Percentiles rank a stretch among this genome's conserved stretches.
phyloP scores from a whole-genome alignment of 1,140 invertebrate genomes.

The Pachyrhynchus sulphureomaculatus region DNA sequence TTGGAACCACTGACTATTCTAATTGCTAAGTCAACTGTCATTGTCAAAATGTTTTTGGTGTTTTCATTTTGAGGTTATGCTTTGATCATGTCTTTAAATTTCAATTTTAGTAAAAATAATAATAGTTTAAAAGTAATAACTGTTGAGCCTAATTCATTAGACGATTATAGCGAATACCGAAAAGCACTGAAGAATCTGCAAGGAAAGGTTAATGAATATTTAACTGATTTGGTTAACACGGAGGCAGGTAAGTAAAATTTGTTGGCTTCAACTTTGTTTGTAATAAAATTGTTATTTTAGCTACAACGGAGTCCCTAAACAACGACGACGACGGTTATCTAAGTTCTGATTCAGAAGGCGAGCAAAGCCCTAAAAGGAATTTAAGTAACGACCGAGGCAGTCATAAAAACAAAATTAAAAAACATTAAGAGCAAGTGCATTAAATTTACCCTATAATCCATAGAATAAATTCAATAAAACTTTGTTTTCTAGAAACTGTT shows the following conservation, averaged over 20 bases:
- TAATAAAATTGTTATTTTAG: background rate
- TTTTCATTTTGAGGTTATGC: background rate
- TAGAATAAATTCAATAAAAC: background rate
- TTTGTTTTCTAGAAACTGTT: background rate
- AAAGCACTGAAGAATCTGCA: constrained; percentile 21
- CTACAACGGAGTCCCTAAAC: background rate
- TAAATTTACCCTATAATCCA: background rate
- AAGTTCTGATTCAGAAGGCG: constrained; percentile 19
- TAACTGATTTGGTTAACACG: constrained; percentile 24
- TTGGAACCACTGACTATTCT: too few relatives aligned
- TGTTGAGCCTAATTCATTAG: constrained; percentile 6
- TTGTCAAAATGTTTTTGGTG: constrained; percentile 4
- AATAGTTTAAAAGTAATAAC: constrained; percentile 19
- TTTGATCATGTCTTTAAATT: constrained; percentile 10
- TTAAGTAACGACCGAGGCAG: constrained; percentile 5
- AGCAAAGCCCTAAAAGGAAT: constrained; percentile 8
- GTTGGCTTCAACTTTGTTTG: background rate
- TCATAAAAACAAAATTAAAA: constrained; percentile 21
- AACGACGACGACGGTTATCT: background rate
- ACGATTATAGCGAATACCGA: constrained; percentile 18
- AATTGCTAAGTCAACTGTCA: too few relatives aligned
- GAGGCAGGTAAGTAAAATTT: constrained; percentile 12
- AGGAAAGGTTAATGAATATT: constrained; percentile 22
- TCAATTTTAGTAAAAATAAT: constrained; percentile 26
- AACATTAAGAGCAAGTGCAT: background rate